phyloP scores from a whole-genome alignment of 1,140 invertebrate species.

The Pteromalus puparum region DNA sequence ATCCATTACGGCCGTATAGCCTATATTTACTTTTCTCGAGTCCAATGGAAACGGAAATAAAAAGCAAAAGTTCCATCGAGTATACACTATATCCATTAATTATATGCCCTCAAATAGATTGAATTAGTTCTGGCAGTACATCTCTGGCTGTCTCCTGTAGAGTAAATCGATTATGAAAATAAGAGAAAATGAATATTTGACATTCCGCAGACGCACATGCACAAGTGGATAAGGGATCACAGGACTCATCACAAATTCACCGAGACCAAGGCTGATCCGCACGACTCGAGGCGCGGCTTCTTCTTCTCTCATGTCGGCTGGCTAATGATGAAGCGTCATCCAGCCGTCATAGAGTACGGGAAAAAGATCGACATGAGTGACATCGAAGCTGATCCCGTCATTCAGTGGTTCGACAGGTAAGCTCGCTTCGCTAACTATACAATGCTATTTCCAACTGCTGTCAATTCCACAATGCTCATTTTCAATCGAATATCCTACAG shows the following conservation, averaged over 20 bases:
- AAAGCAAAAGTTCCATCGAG: constrained; percentile 11
- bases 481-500: constrained; percentile 68
- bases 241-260: constrained; percentile 89
- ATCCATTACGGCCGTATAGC: constrained; percentile 28
- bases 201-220: constrained; percentile 68
- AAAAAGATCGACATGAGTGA: constrained; percentile 85
- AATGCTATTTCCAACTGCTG: no score
- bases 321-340: constrained; percentile 86
- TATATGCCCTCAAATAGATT: neutral
- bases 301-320: constrained; percentile 91
- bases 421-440: constrained; percentile 16
- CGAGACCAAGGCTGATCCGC: constrained; percentile 88
- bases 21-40: constrained; percentile 14
- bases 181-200: neutral
- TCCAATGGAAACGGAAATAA: neutral
- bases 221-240: constrained; percentile 82
- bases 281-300: constrained; percentile 86
- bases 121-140: neutral
- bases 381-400: constrained; percentile 83
- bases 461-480: neutral
- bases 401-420: constrained; percentile 83
- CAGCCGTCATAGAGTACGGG: constrained; percentile 79
- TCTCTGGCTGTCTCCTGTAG: no score
- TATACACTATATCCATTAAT: neutral
- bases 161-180: neutral